Evolutionary conservation across 2,113 vertebrate genomes (phyloP).

Genomic region (Corythornis cristatus): DNA sequence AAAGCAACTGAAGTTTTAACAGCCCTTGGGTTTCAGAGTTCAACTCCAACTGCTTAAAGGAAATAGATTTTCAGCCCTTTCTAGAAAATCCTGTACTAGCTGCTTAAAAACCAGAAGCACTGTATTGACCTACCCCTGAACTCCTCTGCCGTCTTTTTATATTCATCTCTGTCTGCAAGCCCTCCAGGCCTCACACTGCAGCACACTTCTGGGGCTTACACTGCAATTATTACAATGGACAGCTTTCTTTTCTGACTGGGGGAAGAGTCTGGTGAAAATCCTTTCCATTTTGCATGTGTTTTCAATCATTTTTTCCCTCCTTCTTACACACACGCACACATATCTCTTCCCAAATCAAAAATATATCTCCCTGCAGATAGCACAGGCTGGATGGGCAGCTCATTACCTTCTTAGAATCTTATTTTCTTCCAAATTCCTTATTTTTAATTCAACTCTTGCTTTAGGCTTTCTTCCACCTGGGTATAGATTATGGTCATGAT

Average conservation of each 20-base stretch:
- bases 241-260: background rate
- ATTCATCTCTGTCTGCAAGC: background rate
- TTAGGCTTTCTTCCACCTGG: background rate
- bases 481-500: background rate
- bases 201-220: background rate
- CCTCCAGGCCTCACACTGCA: slow-evolving; percentile 11
- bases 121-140: slow-evolving; percentile 28
- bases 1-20: background rate
- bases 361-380: background rate
- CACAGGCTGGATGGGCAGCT: background rate
- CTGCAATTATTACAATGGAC: slow-evolving; percentile 15
- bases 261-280: background rate
- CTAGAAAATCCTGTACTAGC: background rate
- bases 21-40: background rate
- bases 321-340: background rate
- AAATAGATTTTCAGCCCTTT: slow-evolving; percentile 2
- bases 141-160: background rate
- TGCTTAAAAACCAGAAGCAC: background rate
- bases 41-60: background rate
- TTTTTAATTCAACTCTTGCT: background rate
- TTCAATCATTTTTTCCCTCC: background rate
- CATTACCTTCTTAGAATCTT: slow-evolving; percentile 7
- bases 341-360: background rate
- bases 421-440: background rate
- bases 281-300: background rate